A percentile compares a stretch with the other conserved stretches of the same genome.
Evolutionary conservation across 2,113 vertebrate species (phyloP).

Genomic region (Toxotes chatareus): DNA sequence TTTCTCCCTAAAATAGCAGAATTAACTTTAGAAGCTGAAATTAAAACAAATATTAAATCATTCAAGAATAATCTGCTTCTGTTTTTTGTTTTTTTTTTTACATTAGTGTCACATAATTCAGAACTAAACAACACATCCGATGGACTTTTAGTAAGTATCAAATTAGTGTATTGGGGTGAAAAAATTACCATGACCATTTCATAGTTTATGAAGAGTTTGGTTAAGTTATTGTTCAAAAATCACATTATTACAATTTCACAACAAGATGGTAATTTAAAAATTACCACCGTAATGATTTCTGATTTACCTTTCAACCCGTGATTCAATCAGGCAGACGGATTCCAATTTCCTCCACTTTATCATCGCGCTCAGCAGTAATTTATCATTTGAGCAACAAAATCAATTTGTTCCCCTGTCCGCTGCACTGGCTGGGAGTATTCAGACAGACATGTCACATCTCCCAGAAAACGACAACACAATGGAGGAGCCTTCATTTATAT

Average conservation of each 20-base stretch:
- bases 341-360: constrained; percentile 81
- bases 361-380: constrained; percentile 71
- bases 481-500: constrained; percentile 74
- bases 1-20: background rate
- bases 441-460: constrained; percentile 74
- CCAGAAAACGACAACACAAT: constrained; percentile 72
- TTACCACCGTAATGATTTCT: constrained; percentile 70
- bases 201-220: constrained; percentile 1
- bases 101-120: background rate
- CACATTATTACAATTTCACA: constrained; percentile 53
- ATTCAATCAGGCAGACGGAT: constrained; percentile 73
- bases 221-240: constrained; percentile 56
- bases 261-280: constrained; percentile 64
- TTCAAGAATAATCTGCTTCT: no score
- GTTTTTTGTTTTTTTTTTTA: background rate
- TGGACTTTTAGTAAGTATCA: background rate
- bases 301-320: constrained; percentile 71
- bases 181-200: background rate
- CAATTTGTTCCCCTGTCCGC: constrained; percentile 78
- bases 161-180: background rate
- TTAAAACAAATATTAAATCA: constrained; percentile 6
- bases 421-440: constrained; percentile 65
- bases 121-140: background rate
- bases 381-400: constrained; percentile 81
- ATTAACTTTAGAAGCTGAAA: background rate